Percentiles rank a stretch among this genome's conserved stretches.
phyloP scores from a whole-genome alignment of 1,140 invertebrate species.

The Diorhabda carinulata region DNA sequence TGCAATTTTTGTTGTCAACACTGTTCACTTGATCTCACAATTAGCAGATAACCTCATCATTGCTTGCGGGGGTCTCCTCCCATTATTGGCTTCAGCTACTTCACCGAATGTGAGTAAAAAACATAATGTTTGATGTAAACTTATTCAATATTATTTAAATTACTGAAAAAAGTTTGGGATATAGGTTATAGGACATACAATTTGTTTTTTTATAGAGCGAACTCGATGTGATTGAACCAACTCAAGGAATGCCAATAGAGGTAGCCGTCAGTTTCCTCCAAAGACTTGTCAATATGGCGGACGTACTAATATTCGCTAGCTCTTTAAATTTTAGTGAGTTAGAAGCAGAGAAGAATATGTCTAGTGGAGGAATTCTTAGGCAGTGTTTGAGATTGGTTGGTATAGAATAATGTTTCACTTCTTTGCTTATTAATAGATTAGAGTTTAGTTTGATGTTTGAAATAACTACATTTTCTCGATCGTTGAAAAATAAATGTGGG shows the following conservation, averaged over 20 bases:
- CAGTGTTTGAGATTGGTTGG: constrained; percentile 93
- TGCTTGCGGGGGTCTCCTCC: constrained; percentile 94
- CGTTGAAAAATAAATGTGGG: not conserved
- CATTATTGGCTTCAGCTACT: constrained; percentile 94
- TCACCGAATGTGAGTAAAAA: constrained; percentile 94
- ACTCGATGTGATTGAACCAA: constrained; percentile 96
- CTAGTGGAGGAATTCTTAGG: constrained; percentile 94
- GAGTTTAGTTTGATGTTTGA: too few relatives aligned
- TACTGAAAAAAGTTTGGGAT: too few relatives aligned
- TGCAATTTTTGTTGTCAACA: constrained; percentile 98
- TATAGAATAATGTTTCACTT: constrained; percentile 28
- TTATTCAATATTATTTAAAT: too few relatives aligned
- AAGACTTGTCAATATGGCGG: constrained; percentile 95
- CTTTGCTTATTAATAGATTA: too few relatives aligned
- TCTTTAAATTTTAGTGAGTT: constrained; percentile 95
- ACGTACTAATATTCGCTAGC: constrained; percentile 96
- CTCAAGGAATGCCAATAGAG: constrained; percentile 97
- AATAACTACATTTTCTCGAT: too few relatives aligned
- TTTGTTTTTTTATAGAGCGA: constrained; percentile 71
- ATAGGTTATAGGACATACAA: too few relatives aligned
- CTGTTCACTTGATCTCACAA: constrained; percentile 98
- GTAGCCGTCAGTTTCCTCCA: constrained; percentile 96
- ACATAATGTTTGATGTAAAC: too few relatives aligned
- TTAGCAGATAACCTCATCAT: constrained; percentile 98
- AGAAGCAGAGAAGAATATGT: constrained; percentile 99